Conservation (phyloP, 64 coral and sea anemone species). For the Dendronephthya gigantea region DNA sequence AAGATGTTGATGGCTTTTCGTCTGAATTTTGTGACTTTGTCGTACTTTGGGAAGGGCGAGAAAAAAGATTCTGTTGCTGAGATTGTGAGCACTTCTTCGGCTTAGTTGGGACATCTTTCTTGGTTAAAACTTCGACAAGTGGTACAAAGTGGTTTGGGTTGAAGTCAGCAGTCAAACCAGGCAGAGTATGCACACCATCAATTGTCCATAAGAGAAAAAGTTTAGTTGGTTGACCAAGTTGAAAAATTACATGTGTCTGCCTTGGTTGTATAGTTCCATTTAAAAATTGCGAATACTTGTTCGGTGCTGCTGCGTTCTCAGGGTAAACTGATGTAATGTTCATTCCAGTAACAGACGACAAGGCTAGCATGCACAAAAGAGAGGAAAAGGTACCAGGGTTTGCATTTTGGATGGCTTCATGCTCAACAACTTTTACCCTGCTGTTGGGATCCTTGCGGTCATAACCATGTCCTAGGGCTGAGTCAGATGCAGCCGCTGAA, state of each 20-base stretch:
- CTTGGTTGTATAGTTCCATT: neutral
- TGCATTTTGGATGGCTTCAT: slow-evolving; percentile 5
- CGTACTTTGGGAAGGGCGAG: neutral
- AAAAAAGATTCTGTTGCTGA: neutral
- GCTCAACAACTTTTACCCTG: neutral
- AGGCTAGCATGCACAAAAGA: neutral
- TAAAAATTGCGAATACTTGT: neutral
- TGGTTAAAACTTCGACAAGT: neutral
- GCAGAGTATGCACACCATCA: no score
- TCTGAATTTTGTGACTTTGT: neutral
- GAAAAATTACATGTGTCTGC: neutral
- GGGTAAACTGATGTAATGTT: neutral
- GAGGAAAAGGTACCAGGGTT: neutral
- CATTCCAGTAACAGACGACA: neutral
- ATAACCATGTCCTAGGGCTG: neutral
- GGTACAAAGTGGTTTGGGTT: neutral
- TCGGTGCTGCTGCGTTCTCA: neutral
- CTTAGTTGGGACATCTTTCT: neutral
- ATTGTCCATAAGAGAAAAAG: neutral
- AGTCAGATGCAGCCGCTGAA: slow-evolving; percentile 2
- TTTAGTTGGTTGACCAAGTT: neutral
- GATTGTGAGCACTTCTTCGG: no score
- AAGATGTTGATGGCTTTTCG: neutral
- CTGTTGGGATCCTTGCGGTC: neutral
- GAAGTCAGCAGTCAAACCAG: neutral